Percentiles rank a stretch among this genome's conserved stretches.
Evolutionary conservation across 2,797 vertebrate genomes (phyloP).

Genomic region (Rhinogobio ventralis): DNA sequence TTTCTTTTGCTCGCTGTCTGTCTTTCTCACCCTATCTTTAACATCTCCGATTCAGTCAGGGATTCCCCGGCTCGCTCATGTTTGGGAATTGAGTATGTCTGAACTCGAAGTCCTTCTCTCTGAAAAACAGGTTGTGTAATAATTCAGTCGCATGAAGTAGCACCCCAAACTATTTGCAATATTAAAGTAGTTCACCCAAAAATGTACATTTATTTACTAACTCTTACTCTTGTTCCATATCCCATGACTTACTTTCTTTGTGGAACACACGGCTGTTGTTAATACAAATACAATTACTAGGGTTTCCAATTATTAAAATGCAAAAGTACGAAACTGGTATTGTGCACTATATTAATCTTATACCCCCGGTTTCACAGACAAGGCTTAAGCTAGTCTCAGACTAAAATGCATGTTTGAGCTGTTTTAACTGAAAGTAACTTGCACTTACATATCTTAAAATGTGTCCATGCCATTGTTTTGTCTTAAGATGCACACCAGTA

Average conservation of each 20-base stretch:
- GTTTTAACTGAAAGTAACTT: too few relatives aligned
- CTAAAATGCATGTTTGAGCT: too few relatives aligned
- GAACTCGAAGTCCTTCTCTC: constrained; percentile 9
- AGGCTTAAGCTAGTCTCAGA: too few relatives aligned
- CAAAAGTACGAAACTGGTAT: neutral
- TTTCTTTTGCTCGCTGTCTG: constrained; percentile 15
- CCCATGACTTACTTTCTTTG: neutral
- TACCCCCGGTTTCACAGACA: too few relatives aligned
- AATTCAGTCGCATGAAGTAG: neutral
- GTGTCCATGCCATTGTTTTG: too few relatives aligned
- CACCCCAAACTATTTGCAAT: constrained; percentile 2
- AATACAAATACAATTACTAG: neutral
- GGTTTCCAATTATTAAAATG: neutral
- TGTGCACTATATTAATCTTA: neutral
- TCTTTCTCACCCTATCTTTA: constrained; percentile 36
- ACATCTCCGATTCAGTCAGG: constrained; percentile 33
- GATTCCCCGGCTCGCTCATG: constrained; percentile 30
- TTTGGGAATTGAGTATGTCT: constrained; percentile 28
- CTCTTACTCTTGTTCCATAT: neutral
- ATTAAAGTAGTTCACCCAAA: neutral
- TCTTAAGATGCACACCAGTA: too few relatives aligned
- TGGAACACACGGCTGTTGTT: neutral
- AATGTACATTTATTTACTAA: neutral
- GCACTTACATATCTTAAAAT: too few relatives aligned
- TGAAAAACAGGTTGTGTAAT: neutral